A percentile compares a stretch with the other conserved stretches of the same genome.
Evolutionary conservation across 1,140 invertebrate genomes (phyloP).

Genomic region (Brachionus calyciflorus): DNA sequence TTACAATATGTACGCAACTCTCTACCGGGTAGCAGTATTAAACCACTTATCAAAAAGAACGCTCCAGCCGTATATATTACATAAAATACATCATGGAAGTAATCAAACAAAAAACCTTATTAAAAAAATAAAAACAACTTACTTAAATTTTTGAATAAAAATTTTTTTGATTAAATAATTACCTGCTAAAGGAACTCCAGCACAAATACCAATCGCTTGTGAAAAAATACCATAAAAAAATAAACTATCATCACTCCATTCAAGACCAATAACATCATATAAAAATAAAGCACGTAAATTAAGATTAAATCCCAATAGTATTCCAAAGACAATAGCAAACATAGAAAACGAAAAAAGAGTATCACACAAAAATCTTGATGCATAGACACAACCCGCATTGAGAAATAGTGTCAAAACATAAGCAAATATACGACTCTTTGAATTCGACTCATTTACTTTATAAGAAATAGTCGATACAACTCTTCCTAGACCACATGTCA

Average conservation of each 20-base stretch:
- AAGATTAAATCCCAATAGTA: conserved; percentile 15
- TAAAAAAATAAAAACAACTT: neutral
- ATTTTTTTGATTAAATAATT: neutral
- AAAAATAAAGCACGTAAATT: conserved; percentile 36
- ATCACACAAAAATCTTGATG: neutral
- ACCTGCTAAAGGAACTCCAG: conserved; percentile 18
- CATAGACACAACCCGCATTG: neutral
- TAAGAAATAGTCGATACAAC: conserved; percentile 37
- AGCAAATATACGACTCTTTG: conserved; percentile 12
- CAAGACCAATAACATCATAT: conserved; percentile 27
- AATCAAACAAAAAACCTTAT: conserved; percentile 19
- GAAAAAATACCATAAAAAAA: conserved; percentile 15
- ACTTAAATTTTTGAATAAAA: neutral
- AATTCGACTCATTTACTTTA: conserved; percentile 40
- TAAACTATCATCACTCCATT: conserved; percentile 39
- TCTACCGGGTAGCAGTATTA: conserved; percentile 12
- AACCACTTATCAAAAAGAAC: conserved; percentile 10
- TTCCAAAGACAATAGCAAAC: conserved; percentile 2
- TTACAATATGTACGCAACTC: conserved; percentile 4
- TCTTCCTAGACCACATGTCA: conserved; percentile 12
- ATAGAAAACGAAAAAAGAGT: conserved; percentile 41
- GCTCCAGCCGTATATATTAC: conserved; percentile 12
- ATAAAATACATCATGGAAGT: neutral
- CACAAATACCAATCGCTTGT: neutral
- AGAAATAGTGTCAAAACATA: conserved; percentile 24